These are phyloP conservation scores for Ectemnius lituratus DNA, from an alignment of 2,888 invertebrate genomes.

Conservation along the genomic window DNA sequence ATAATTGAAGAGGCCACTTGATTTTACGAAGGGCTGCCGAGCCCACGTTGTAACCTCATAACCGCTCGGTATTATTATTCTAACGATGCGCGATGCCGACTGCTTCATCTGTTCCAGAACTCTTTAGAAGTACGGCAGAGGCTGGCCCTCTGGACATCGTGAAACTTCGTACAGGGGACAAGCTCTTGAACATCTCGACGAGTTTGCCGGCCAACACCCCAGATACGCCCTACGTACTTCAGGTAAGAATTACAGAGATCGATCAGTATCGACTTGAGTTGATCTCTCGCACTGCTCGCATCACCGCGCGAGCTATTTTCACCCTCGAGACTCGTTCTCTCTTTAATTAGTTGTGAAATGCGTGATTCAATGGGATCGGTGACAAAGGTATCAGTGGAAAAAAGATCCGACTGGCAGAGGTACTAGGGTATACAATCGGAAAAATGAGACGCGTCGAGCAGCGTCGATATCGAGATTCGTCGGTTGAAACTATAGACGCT, in stretches of 20 bases:
- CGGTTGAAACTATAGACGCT: not conserved
- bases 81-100: not conserved
- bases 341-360: not conserved
- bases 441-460: not conserved
- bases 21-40: slow-evolving; percentile 8
- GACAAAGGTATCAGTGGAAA: not conserved
- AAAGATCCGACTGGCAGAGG: not conserved
- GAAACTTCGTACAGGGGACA: slow-evolving; percentile 82
- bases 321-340: not conserved
- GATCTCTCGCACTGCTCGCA: not conserved
- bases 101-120: slow-evolving; percentile 78
- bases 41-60: not conserved
- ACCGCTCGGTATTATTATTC: not conserved
- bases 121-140: slow-evolving; percentile 84
- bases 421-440: not conserved
- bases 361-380: slow-evolving; percentile 2
- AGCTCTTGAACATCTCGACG: slow-evolving; percentile 82
- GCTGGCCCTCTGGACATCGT: slow-evolving; percentile 84
- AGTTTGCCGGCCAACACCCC: slow-evolving; percentile 81
- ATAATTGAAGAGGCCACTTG: slow-evolving; percentile 1
- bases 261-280: not conserved
- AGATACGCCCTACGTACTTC: slow-evolving; percentile 80
- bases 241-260: slow-evolving; percentile 70
- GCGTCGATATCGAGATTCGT: slow-evolving; percentile 1
- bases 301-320: too few relatives aligned